phyloP scores from a whole-genome alignment of 2,888 invertebrate species.

The Acrobasis suavella region DNA sequence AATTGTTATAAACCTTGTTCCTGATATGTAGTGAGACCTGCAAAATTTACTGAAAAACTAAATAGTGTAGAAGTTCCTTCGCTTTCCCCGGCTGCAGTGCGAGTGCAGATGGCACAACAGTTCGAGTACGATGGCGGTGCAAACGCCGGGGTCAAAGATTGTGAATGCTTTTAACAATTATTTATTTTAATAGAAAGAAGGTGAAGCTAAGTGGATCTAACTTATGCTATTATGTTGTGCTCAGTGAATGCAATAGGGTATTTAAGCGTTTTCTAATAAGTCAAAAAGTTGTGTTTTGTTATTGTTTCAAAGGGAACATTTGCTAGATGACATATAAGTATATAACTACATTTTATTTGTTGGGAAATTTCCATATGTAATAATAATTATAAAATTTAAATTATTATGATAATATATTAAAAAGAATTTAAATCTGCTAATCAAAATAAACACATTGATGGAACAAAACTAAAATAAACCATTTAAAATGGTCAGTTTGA shows the following conservation, averaged over 20 bases:
- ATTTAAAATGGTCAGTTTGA: not conserved
- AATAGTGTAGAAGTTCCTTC: slow-evolving; percentile 70
- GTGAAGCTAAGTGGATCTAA: not conserved
- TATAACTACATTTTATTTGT: too few relatives aligned
- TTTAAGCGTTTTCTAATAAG: not conserved
- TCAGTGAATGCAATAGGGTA: not conserved
- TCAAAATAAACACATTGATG: not conserved
- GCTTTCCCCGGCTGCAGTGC: slow-evolving; percentile 6
- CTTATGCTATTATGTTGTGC: not conserved
- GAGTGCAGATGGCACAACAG: not conserved
- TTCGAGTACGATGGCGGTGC: not conserved
- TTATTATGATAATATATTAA: not conserved
- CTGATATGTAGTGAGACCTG: slow-evolving; percentile 80
- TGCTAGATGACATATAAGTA: too few relatives aligned
- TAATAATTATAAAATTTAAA: too few relatives aligned
- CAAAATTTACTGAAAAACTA: slow-evolving; percentile 79
- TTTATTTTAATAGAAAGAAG: not conserved
- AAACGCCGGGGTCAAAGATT: not conserved
- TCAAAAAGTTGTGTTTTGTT: not conserved
- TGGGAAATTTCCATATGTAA: too few relatives aligned
- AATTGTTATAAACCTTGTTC: slow-evolving; percentile 76
- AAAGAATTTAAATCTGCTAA: not conserved
- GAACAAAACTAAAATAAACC: not conserved
- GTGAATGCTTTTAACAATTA: not conserved
- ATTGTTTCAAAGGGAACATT: not conserved